These are phyloP conservation scores for Hesperia comma DNA, from an alignment of 2,888 invertebrate species.

Conservation along the genomic window DNA sequence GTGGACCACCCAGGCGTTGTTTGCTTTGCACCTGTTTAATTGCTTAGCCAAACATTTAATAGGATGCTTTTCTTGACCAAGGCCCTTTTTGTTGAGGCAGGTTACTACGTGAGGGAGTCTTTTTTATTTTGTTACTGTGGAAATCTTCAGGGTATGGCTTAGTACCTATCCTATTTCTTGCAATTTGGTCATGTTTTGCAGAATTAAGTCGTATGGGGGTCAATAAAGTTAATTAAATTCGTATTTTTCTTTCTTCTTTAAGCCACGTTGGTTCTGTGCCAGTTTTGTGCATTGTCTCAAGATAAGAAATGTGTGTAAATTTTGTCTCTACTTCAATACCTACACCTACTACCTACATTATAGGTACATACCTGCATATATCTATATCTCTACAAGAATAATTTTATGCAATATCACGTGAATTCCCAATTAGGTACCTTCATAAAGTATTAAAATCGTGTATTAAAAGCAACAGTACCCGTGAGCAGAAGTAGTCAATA, in stretches of 20 bases:
- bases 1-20: constrained; percentile 73
- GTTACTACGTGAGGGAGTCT: not conserved
- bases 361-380: too few species aligned
- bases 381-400: too few species aligned
- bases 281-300: too few species aligned
- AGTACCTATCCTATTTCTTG: too few species aligned
- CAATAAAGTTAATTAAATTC: too few species aligned
- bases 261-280: too few species aligned
- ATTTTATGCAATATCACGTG: not conserved
- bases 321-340: too few species aligned
- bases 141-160: not conserved
- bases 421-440: constrained; percentile 2
- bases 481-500: constrained; percentile 54
- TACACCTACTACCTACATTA: too few species aligned
- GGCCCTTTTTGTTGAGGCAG: constrained; percentile 39
- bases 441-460: constrained; percentile 16
- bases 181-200: too few species aligned
- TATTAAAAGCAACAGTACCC: constrained; percentile 42
- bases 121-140: not conserved
- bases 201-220: too few species aligned
- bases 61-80: constrained; percentile 53
- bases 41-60: constrained; percentile 74
- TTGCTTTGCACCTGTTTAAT: constrained; percentile 72
- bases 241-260: too few species aligned
- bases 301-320: too few species aligned